A percentile compares a stretch with the other conserved stretches of the same genome.
phyloP scores from a whole-genome alignment of 64 coral and sea anemone genomes.

The Stichodactyla mertensii region DNA sequence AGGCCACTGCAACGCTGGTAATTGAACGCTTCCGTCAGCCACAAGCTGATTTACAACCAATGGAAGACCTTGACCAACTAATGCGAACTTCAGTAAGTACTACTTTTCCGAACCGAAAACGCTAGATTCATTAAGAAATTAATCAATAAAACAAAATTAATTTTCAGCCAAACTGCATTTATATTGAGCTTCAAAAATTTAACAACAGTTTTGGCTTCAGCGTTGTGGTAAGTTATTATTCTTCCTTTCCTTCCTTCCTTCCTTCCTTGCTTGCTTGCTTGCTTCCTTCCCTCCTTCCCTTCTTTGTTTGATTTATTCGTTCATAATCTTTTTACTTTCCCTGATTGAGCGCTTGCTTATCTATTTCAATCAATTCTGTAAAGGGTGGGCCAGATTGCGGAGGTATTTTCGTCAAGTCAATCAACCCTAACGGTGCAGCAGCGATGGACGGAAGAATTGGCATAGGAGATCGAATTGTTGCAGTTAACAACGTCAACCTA shows the following conservation, averaged over 20 bases:
- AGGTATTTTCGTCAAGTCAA: conserved; percentile 90
- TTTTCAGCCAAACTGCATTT: conserved; percentile 82
- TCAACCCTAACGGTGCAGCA: conserved; percentile 91
- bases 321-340: not conserved
- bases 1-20: conserved; percentile 72
- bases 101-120: not conserved
- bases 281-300: not conserved
- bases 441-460: conserved; percentile 84
- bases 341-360: not conserved
- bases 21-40: conserved; percentile 73
- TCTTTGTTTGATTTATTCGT: not conserved
- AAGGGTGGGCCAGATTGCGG: conserved; percentile 89
- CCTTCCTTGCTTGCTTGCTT: not conserved
- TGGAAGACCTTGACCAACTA: conserved; percentile 63
- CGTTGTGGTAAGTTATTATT: conserved; percentile 73
- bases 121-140: too few species aligned
- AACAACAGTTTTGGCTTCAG: conserved; percentile 93
- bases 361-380: not conserved
- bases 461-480: conserved; percentile 76
- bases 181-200: conserved; percentile 84
- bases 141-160: too few species aligned
- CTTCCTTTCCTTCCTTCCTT: not conserved
- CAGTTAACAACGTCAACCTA: conserved; percentile 78
- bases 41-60: conserved; percentile 22
- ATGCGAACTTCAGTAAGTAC: conserved; percentile 47